Evolutionary conservation across 2,797 vertebrate species (phyloP).

Genomic region (Microctenopoma lineatum): DNA sequence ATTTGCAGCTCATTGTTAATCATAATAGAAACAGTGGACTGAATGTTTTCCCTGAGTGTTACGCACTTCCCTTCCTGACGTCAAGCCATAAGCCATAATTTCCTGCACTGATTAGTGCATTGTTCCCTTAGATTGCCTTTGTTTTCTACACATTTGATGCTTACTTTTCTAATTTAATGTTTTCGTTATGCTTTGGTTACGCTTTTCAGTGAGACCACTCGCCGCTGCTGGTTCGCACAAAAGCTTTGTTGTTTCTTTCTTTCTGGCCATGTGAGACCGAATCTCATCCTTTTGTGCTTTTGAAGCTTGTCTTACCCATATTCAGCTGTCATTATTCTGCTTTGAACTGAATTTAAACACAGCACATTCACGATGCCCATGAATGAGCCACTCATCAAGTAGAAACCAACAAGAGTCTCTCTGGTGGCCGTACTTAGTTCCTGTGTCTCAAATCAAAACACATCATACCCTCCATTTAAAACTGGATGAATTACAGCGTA

Average conservation of each 20-base stretch:
- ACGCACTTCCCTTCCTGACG: slow-evolving; percentile 73
- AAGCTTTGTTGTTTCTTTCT: slow-evolving; percentile 33
- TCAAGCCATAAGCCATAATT: slow-evolving; percentile 72
- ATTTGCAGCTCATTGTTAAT: slow-evolving; percentile 63
- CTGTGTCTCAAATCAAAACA: slow-evolving; percentile 34
- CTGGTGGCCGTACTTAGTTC: background rate
- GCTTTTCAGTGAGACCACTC: slow-evolving; percentile 36
- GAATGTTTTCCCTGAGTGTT: slow-evolving; percentile 65
- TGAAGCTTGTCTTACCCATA: slow-evolving; percentile 51
- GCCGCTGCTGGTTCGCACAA: slow-evolving; percentile 21
- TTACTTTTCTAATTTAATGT: slow-evolving; percentile 46
- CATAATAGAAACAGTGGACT: slow-evolving; percentile 63
- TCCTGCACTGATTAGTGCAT: slow-evolving; percentile 77
- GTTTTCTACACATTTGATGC: slow-evolving; percentile 53
- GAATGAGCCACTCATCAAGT: slow-evolving; percentile 34
- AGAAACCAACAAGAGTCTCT: slow-evolving; percentile 45
- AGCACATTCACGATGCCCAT: slow-evolving; percentile 21
- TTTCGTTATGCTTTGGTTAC: slow-evolving; percentile 26
- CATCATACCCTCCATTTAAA: slow-evolving; percentile 26
- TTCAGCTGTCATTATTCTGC: slow-evolving; percentile 54
- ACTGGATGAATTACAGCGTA: slow-evolving; percentile 25
- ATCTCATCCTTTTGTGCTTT: slow-evolving; percentile 51
- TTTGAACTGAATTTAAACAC: slow-evolving; percentile 52
- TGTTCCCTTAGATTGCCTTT: slow-evolving; percentile 61
- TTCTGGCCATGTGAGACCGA: slow-evolving; percentile 36